These are phyloP conservation scores for Eristalinus sepulchralis DNA, from an alignment of 2,888 invertebrate genomes.

Conservation along the genomic window DNA sequence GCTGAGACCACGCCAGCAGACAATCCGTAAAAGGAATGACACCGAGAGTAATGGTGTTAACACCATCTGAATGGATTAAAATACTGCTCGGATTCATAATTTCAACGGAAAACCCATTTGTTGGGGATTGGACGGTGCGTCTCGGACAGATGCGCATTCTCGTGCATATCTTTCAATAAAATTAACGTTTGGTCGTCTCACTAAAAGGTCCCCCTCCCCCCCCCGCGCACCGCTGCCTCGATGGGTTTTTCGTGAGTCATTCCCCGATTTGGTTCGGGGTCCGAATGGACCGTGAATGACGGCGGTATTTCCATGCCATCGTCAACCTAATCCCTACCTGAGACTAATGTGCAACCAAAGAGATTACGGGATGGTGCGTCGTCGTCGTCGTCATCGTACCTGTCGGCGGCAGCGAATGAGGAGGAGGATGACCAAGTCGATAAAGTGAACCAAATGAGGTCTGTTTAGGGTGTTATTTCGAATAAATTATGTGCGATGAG, in stretches of 20 bases:
- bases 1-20: slow-evolving; percentile 6
- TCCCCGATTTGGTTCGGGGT: not conserved
- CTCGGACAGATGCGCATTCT: not conserved
- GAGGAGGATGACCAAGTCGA: slow-evolving; percentile 8
- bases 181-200: slow-evolving; percentile 30
- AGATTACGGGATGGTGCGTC: slow-evolving; percentile 21
- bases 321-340: slow-evolving; percentile 41
- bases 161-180: slow-evolving; percentile 4
- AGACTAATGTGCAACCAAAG: slow-evolving; percentile 51
- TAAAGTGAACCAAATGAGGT: slow-evolving; percentile 25
- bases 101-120: slow-evolving; percentile 52
- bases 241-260: slow-evolving; percentile 42
- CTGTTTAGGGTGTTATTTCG: slow-evolving; percentile 30
- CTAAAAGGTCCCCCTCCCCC: slow-evolving; percentile 39
- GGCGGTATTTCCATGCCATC: not conserved
- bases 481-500: slow-evolving; percentile 45
- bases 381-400: not conserved
- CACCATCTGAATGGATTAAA: slow-evolving; percentile 64
- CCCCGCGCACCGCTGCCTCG: not conserved
- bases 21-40: slow-evolving; percentile 30
- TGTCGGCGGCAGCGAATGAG: not conserved
- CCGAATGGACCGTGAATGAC: not conserved
- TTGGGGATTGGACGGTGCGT: slow-evolving; percentile 29
- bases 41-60: slow-evolving; percentile 59
- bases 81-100: slow-evolving; percentile 62